Evolutionary conservation across 2,113 vertebrate species (phyloP).

Genomic region (Rhinogobius similis): DNA sequence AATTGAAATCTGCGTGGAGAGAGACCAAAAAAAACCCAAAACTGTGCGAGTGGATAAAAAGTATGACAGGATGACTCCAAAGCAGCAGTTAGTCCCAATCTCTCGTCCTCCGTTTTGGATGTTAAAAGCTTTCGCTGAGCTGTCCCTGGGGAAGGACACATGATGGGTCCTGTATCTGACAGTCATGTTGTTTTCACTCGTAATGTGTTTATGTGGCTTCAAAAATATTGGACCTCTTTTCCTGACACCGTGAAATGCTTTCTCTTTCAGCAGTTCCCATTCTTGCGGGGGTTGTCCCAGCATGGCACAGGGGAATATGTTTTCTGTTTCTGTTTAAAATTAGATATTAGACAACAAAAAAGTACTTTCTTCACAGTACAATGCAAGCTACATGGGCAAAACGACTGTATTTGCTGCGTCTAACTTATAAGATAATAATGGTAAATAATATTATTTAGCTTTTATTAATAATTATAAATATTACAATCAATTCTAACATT

Average conservation of each 20-base stretch:
- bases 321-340: background rate
- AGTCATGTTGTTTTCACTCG: background rate
- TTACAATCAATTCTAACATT: too few species aligned
- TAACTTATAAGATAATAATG: too few species aligned
- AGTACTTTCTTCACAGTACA: background rate
- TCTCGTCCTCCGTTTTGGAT: background rate
- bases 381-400: too few species aligned
- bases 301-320: background rate
- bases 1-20: background rate
- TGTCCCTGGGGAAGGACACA: background rate
- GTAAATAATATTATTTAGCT: too few species aligned
- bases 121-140: conserved; percentile 3
- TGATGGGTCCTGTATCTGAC: background rate
- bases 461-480: too few species aligned
- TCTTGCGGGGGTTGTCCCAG: background rate
- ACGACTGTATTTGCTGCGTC: too few species aligned
- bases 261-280: background rate
- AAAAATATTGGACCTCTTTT: background rate
- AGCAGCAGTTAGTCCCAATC: conserved; percentile 9
- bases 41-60: background rate
- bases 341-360: background rate
- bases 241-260: background rate
- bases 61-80: background rate
- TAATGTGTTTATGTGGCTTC: conserved; percentile 2
- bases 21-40: background rate